Base-by-base conservation (phyloP, 1,140 invertebrate genomes). In the Lucilia cuprina region DNA sequence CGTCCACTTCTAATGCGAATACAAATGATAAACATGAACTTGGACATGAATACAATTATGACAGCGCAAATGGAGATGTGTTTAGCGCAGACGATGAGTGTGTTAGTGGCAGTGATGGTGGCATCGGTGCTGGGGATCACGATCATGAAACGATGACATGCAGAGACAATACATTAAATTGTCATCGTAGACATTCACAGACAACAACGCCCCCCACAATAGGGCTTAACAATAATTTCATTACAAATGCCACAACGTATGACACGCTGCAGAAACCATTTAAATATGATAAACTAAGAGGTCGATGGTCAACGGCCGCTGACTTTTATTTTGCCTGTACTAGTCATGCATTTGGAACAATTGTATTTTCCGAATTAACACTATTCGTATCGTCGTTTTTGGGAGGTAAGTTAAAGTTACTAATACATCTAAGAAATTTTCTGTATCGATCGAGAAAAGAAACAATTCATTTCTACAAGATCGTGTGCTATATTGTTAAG, bases 251-350 rank as follows among this genome's bases (percentile, higher is more conserved):
- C 34, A 85, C 83, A 70, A 84, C 83, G 19, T 90, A 90, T 82
- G 89, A 90, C 74, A 89, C 87, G 47, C 78, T 89, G 85, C 87
- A 89, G 41, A 85, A 87, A 75, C 89, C 89, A 65, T 90, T 90
- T 86, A 86, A 87, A 25, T 86, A 87, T 35, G 89, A 90, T 34
- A 88, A 88, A 21, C 65, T 85, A n/a, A 88, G 89, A 14, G 89
- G 89, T 21, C 86, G 86, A 0, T 90, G 89, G 89, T 85, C 88
- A 30, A 88, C 89, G 34, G 86, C 89, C 25, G 88, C 77, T 30
- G 89, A 90, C 82, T 90, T 90, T 14, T 90, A 90, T 80, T 90
- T 90, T 35, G 88, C 89, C 85, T 88, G 87, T 83, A 88, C 88
- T 30, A 89, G 86, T 9, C 86, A 88, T 78, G 88, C 88, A 74